Evolutionary conservation across 2,113 vertebrate genomes (phyloP).

Genomic region (Tychaedon coryphoeus): DNA sequence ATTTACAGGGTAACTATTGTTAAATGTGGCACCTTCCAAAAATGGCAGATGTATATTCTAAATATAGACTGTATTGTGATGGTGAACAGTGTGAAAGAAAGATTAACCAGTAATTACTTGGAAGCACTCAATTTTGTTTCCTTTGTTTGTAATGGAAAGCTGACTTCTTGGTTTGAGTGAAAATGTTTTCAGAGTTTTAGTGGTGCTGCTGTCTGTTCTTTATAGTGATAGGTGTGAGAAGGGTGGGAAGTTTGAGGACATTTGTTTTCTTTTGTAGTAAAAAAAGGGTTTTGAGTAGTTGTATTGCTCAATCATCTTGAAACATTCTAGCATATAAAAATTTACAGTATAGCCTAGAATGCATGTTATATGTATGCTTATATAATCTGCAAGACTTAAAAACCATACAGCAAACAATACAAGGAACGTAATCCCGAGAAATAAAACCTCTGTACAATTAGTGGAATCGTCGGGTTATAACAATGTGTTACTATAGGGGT

Average conservation of each 20-base stretch:
- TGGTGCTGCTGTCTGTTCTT: neutral
- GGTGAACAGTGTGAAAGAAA: neutral
- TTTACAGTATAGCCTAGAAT: neutral
- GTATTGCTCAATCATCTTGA: neutral
- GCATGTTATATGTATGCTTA: neutral
- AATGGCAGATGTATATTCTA: neutral
- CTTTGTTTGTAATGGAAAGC: neutral
- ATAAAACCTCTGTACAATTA: neutral
- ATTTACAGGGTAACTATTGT: neutral
- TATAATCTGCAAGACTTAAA: neutral
- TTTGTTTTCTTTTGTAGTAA: neutral
- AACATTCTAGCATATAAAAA: neutral
- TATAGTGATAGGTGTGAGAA: neutral
- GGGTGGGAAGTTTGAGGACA: neutral
- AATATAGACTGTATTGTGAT: neutral
- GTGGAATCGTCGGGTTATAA: neutral
- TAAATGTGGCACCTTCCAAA: constrained; percentile 14
- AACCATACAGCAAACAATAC: neutral
- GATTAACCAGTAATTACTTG: neutral
- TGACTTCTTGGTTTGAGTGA: neutral
- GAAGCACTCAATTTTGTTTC: neutral
- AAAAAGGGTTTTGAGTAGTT: neutral
- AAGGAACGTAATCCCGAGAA: neutral
- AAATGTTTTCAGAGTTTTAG: constrained; percentile 9
- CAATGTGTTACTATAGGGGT: neutral